These are phyloP conservation scores for Hormaphis cornu DNA, from an alignment of 1,140 invertebrate genomes.

Conservation along the genomic window DNA sequence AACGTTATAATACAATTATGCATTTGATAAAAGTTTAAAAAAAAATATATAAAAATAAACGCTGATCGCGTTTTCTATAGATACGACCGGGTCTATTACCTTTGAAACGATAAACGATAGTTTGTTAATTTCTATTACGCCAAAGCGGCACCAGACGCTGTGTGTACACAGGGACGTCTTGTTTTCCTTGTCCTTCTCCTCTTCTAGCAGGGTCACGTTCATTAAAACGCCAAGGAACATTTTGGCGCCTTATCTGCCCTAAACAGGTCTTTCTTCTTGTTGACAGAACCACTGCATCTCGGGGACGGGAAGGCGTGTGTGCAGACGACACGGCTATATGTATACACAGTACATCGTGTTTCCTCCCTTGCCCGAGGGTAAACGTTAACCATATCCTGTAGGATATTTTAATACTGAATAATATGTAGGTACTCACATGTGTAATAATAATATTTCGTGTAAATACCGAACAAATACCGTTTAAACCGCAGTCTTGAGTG, in stretches of 20 bases:
- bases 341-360: too few species aligned
- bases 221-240: conserved; percentile 14
- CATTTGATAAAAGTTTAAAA: too few species aligned
- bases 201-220: not conserved
- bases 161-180: not conserved
- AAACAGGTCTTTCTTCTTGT: conserved; percentile 15
- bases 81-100: not conserved
- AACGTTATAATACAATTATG: not conserved
- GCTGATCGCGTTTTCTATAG: not conserved
- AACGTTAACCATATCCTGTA: too few species aligned
- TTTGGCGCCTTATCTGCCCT: conserved; percentile 20
- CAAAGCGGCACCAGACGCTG: not conserved
- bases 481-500: not conserved
- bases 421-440: too few species aligned
- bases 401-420: too few species aligned
- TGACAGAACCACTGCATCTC: not conserved
- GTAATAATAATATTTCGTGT: too few species aligned
- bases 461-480: not conserved
- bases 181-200: too few species aligned
- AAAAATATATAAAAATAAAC: too few species aligned
- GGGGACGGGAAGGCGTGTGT: not conserved
- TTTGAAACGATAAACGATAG: conserved; percentile 11
- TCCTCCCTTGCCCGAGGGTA: too few species aligned
- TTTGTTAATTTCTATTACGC: conserved; percentile 24
- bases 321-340: not conserved